Evolutionary conservation across 2,888 invertebrate genomes (phyloP).

Genomic region (Gortyna flavago): DNA sequence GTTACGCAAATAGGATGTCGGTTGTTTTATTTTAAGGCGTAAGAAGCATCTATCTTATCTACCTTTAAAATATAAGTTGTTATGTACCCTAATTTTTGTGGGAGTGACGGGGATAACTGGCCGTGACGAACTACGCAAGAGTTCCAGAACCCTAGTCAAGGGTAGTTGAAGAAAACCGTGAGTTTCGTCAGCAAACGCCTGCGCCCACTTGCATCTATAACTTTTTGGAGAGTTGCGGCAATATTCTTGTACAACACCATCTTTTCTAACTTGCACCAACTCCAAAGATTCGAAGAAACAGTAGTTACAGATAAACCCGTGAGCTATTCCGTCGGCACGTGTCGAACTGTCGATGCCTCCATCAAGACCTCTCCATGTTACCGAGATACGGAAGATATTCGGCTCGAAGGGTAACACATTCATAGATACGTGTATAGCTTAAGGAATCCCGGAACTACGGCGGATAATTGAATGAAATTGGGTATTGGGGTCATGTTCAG

Average conservation of each 20-base stretch:
- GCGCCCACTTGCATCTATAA: no score
- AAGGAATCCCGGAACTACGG: slow-evolving; percentile 11
- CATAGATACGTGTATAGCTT: slow-evolving; percentile 24
- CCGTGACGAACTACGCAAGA: no score
- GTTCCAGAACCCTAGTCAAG: no score
- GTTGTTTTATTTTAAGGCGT: no score
- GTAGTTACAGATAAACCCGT: slow-evolving; percentile 54
- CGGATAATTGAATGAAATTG: slow-evolving; percentile 22
- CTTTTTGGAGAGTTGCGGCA: not conserved
- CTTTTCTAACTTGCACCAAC: slow-evolving; percentile 26
- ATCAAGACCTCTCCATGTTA: slow-evolving; percentile 24
- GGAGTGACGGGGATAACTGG: no score
- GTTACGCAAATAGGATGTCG: no score
- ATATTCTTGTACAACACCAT: accelerated
- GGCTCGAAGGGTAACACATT: slow-evolving; percentile 23
- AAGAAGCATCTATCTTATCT: no score
- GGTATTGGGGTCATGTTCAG: not conserved
- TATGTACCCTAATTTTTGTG: no score
- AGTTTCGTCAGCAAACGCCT: no score
- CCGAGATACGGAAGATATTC: slow-evolving; percentile 38
- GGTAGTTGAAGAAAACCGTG: no score
- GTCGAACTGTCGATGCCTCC: slow-evolving; percentile 31
- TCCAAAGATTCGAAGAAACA: slow-evolving; percentile 26
- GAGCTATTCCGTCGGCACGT: slow-evolving; percentile 49
- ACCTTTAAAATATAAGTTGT: no score